phyloP scores from a whole-genome alignment of 2,113 vertebrate species.

The Trematomus loennbergii region DNA sequence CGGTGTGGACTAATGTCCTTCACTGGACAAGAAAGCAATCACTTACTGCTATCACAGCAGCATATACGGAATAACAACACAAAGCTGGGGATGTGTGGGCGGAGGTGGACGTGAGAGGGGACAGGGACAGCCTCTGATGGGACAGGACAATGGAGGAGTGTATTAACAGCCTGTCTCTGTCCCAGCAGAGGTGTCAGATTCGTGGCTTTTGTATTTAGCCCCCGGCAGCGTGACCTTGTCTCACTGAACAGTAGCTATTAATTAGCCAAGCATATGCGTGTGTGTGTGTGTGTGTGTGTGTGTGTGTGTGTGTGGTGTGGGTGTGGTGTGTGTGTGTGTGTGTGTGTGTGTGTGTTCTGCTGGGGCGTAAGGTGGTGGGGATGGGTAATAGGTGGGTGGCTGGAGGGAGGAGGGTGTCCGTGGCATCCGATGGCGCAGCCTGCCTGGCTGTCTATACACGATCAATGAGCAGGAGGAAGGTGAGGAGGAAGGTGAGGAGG shows the following conservation, averaged over 20 bases:
- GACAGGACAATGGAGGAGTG: constrained; percentile 45
- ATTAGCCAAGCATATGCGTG: constrained; percentile 61
- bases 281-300: constrained; percentile 24
- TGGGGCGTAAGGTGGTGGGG: constrained; percentile 14
- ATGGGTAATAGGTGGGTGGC: constrained; percentile 50
- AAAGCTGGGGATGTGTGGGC: not conserved
- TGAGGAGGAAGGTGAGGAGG: constrained; percentile 47
- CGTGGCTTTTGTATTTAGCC: constrained; percentile 62
- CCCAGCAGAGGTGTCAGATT: constrained; percentile 62
- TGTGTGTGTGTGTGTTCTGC: constrained; percentile 6
- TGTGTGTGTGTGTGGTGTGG: constrained; percentile 29
- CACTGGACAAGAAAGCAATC: constrained; percentile 9
- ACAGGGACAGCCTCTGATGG: constrained; percentile 15
- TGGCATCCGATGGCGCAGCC: constrained; percentile 36
- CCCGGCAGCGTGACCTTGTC: constrained; percentile 67
- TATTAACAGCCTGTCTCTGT: constrained; percentile 54
- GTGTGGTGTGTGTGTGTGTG: constrained; percentile 10
- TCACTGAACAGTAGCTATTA: constrained; percentile 70
- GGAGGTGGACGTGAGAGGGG: constrained; percentile 1
- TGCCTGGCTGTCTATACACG: constrained; percentile 57
- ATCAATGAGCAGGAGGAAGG: constrained; percentile 72
- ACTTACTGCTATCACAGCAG: not conserved
- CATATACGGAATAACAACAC: not conserved
- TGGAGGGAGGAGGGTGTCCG: constrained; percentile 49
- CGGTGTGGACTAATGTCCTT: constrained; percentile 33